Conservation (phyloP, 2,888 invertebrate genomes). For the Tachina fera region DNA sequence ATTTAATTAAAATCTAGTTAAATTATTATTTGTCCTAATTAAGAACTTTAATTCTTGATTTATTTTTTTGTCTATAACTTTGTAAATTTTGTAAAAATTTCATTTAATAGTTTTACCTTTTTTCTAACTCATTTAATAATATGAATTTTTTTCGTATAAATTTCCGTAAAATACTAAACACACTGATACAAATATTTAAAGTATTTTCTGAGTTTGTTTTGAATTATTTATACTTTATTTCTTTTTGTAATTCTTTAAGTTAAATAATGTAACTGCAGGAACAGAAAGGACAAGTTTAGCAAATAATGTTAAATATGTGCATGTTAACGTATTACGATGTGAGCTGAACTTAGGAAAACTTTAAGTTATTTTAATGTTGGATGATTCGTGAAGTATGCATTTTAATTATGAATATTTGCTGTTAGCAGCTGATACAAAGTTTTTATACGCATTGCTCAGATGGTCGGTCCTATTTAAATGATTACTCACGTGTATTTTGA, state of each 20-base stretch:
- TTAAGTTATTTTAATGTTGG: no score
- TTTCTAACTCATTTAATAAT: not conserved
- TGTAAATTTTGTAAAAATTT: conserved; percentile 63
- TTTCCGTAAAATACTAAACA: conserved; percentile 58
- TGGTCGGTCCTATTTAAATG: no score
- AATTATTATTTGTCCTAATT: conserved; percentile 61
- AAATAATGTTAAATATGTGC: no score
- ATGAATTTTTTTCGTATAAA: conserved; percentile 5
- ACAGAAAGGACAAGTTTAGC: no score
- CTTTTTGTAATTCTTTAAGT: conserved; percentile 7
- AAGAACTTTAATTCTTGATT: conserved; percentile 42
- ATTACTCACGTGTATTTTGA: no score
- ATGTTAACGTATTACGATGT: no score
- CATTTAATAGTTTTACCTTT: conserved; percentile 3
- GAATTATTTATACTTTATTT: not conserved
- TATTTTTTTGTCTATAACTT: conserved; percentile 20
- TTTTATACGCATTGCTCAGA: no score
- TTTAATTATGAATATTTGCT: no score
- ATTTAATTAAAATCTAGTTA: conserved; percentile 41
- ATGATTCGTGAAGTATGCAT: no score
- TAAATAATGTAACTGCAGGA: conserved; percentile 16
- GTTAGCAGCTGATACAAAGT: no score
- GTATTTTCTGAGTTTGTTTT: not conserved
- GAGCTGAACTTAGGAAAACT: no score
- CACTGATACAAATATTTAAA: conserved; percentile 63